A percentile compares a stretch with the other conserved stretches of the same genome.
phyloP scores from a whole-genome alignment of 2,797 vertebrate species.

The Danio aesculapii region DNA sequence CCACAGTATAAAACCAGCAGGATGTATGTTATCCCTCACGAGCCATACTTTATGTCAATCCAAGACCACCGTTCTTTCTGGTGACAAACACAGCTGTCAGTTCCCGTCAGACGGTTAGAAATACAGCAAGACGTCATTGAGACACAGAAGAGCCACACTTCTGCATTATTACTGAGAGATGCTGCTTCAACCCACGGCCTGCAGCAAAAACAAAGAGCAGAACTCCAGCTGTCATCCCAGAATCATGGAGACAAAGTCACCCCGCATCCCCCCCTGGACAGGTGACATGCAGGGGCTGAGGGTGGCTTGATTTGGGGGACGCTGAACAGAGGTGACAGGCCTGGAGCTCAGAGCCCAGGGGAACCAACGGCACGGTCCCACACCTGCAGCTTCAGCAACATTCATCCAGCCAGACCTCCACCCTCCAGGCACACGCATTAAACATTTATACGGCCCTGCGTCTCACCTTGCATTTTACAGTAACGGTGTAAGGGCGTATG shows the following conservation, averaged over 20 bases:
- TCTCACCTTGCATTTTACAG: slow-evolving; percentile 72
- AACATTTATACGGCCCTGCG: slow-evolving; percentile 70
- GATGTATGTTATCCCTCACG: too few species aligned
- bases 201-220: slow-evolving; percentile 23
- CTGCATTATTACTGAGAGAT: slow-evolving; percentile 59
- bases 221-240: slow-evolving; percentile 76
- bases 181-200: slow-evolving; percentile 24
- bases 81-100: slow-evolving; percentile 64
- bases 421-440: slow-evolving; percentile 66
- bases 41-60: slow-evolving; percentile 38
- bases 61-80: neutral
- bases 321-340: slow-evolving; percentile 81
- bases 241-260: slow-evolving; percentile 80
- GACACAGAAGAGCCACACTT: slow-evolving; percentile 57
- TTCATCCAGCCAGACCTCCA: neutral
- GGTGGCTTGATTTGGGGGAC: slow-evolving; percentile 60
- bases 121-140: slow-evolving; percentile 60
- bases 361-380: slow-evolving; percentile 63
- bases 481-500: slow-evolving; percentile 64
- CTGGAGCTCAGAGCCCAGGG: slow-evolving; percentile 72
- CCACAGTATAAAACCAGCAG: too few species aligned
- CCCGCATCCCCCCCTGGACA: slow-evolving; percentile 76
- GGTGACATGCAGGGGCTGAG: slow-evolving; percentile 74
- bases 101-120: slow-evolving; percentile 60
- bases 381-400: slow-evolving; percentile 16